A percentile compares a stretch with the other conserved stretches of the same genome.
phyloP scores from a whole-genome alignment of 2,888 invertebrate genomes.

The Tortrix viridana region DNA sequence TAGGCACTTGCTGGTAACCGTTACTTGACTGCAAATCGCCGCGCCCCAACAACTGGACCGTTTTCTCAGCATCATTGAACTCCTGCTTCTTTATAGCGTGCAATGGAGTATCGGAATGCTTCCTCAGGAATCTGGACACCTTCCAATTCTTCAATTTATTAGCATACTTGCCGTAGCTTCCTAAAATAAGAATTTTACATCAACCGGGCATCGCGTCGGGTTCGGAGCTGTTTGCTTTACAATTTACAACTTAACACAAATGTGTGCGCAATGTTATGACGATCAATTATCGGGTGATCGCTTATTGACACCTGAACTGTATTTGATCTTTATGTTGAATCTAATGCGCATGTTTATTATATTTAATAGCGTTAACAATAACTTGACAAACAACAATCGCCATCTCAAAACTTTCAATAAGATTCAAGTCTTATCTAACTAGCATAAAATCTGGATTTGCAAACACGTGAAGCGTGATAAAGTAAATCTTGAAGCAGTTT shows the following conservation, averaged over 20 bases:
- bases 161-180: slow-evolving; percentile 84
- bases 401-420: not conserved
- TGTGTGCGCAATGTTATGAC: slow-evolving; percentile 44
- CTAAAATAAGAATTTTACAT: slow-evolving; percentile 57
- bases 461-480: slow-evolving; percentile 16
- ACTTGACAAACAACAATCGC: slow-evolving; percentile 4
- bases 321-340: slow-evolving; percentile 39
- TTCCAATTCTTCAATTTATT: slow-evolving; percentile 87
- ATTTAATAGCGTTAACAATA: slow-evolving; percentile 24
- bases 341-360: slow-evolving; percentile 20
- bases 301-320: slow-evolving; percentile 46
- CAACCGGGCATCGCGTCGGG: not conserved
- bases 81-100: slow-evolving; percentile 76
- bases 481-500: slow-evolving; percentile 15
- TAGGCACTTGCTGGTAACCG: slow-evolving; percentile 87
- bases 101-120: slow-evolving; percentile 82
- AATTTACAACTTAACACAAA: slow-evolving; percentile 40
- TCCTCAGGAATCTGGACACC: slow-evolving; percentile 87
- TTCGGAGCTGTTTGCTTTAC: slow-evolving; percentile 42
- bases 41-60: slow-evolving; percentile 65
- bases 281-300: slow-evolving; percentile 49
- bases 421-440: slow-evolving; percentile 2
- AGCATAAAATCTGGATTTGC: slow-evolving; percentile 7
- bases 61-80: slow-evolving; percentile 64
- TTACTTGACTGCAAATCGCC: slow-evolving; percentile 69